phyloP scores from a whole-genome alignment of 2,888 invertebrate species.

The Lottia gigantea region DNA sequence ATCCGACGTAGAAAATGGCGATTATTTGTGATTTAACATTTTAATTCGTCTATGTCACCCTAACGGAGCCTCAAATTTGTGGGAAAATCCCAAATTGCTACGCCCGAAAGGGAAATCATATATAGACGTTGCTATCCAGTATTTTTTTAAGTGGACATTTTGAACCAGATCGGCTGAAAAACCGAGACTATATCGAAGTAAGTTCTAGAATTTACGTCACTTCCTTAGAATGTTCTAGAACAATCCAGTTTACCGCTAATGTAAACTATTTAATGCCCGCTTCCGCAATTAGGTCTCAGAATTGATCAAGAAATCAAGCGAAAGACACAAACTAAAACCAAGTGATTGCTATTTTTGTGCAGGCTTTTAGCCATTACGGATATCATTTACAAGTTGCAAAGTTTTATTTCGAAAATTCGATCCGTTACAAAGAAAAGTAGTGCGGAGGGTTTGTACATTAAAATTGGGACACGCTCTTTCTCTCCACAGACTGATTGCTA shows the following conservation, averaged over 20 bases:
- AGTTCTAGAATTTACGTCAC: conserved; percentile 37
- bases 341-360: not conserved
- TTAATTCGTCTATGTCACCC: no score
- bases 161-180: not conserved
- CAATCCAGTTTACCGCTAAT: conserved; percentile 21
- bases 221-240: conserved; percentile 43
- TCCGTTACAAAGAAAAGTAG: not conserved
- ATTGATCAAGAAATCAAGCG: not conserved
- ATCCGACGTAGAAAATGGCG: no score
- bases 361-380: no score
- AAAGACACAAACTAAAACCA: not conserved
- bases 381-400: no score
- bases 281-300: conserved; percentile 12
- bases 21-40: no score
- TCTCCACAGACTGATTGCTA: not conserved
- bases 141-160: not conserved
- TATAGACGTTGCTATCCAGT: not conserved
- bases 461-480: not conserved
- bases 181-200: conserved; percentile 23
- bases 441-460: not conserved
- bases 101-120: no score
- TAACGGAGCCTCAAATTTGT: no score
- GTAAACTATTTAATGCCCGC: not conserved
- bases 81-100: no score
- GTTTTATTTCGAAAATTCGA: no score